A percentile compares a stretch with the other conserved stretches of the same genome.
Evolutionary conservation across 2,113 vertebrate species (phyloP).

Genomic region (Lucifuga dentata): DNA sequence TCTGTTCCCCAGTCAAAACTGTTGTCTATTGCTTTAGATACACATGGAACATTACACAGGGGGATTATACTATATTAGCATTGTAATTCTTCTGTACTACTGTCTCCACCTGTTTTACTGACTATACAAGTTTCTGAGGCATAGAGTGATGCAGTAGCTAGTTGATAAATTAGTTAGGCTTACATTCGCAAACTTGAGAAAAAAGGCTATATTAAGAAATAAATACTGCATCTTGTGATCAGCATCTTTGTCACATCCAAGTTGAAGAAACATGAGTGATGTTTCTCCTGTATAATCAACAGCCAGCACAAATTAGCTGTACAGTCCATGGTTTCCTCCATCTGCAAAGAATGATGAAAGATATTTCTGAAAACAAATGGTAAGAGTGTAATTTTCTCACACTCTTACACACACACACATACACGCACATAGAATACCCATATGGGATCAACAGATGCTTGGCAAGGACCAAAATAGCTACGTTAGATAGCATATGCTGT

Average conservation of each 20-base stretch:
- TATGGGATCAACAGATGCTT: slow-evolving; percentile 80
- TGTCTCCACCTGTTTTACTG: background rate
- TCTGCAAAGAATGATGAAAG: slow-evolving; percentile 71
- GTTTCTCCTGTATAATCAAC: slow-evolving; percentile 69
- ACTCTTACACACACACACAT: slow-evolving; percentile 40
- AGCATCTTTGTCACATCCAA: slow-evolving; percentile 15
- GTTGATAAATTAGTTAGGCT: slow-evolving; percentile 28
- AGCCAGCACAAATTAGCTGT: slow-evolving; percentile 65
- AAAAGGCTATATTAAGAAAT: slow-evolving; percentile 2
- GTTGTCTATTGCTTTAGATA: slow-evolving; percentile 32
- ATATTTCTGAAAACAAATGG: slow-evolving; percentile 63
- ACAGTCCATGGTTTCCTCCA: slow-evolving; percentile 51
- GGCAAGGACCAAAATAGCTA: slow-evolving; percentile 71
- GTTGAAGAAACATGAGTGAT: slow-evolving; percentile 63
- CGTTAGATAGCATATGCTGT: slow-evolving; percentile 73
- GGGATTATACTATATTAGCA: slow-evolving; percentile 20
- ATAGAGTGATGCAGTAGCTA: too few species aligned
- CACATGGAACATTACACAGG: slow-evolving; percentile 38
- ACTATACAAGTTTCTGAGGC: slow-evolving; percentile 9
- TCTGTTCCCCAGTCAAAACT: slow-evolving; percentile 10
- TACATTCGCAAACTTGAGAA: slow-evolving; percentile 7
- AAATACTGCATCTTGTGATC: slow-evolving; percentile 35
- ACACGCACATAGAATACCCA: slow-evolving; percentile 66
- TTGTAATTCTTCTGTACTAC: slow-evolving; percentile 8
- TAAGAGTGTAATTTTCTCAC: slow-evolving; percentile 44